Evolutionary conservation across 1,140 invertebrate genomes (phyloP).

Genomic region (Neuroterus valhalla): DNA sequence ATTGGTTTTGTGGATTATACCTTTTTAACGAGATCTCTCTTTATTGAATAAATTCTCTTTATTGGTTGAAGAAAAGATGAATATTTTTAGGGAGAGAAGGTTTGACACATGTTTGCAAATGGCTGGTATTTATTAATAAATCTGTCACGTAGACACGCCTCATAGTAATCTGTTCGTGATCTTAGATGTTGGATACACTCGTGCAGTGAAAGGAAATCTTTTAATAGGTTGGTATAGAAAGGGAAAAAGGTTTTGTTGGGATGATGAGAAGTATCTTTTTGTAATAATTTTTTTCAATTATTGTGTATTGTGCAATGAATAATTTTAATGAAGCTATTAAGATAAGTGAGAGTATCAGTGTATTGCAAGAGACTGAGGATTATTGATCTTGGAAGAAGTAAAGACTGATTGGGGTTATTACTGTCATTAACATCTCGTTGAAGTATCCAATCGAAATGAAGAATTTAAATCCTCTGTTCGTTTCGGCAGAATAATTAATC

Average conservation of each 20-base stretch:
- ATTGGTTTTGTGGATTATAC: conserved; percentile 39
- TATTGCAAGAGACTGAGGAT: not conserved
- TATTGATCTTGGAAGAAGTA: not conserved
- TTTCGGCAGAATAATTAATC: conserved; percentile 3
- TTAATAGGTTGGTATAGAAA: no score
- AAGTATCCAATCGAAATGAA: not conserved
- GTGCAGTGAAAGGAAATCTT: no score
- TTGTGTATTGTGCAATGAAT: no score
- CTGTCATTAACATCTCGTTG: conserved; percentile 8
- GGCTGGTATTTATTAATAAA: not conserved
- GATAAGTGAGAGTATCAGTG: not conserved
- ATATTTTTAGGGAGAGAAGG: not conserved
- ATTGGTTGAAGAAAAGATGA: conserved; percentile 22
- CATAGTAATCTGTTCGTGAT: not conserved
- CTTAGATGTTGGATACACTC: not conserved
- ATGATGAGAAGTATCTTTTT: no score
- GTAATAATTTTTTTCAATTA: no score
- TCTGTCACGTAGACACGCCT: not conserved
- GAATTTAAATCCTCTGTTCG: not conserved
- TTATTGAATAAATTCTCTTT: conserved; percentile 33
- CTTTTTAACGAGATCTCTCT: conserved; percentile 42
- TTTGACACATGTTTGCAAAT: not conserved
- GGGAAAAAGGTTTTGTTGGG: no score
- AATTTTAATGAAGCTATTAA: not conserved
- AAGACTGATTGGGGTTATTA: conserved; percentile 14